Evolutionary conservation across 2,888 invertebrate species (phyloP), one percentile per base, ranked within the genome.

Genomic region (Hydraecia micacea): DNA sequence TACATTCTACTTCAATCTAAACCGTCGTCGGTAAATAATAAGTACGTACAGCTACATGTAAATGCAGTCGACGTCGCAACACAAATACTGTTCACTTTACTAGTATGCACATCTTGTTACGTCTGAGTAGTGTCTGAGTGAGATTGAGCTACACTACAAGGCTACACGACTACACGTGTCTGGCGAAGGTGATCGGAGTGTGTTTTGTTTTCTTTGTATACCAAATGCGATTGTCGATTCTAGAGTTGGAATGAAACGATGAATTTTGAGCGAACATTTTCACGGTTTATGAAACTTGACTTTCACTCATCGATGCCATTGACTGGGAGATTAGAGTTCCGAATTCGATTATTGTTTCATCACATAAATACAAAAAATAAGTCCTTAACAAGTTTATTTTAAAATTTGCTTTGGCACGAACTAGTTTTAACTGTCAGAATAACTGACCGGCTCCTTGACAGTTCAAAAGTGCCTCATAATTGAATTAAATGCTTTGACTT

Each of bases 61-160:
- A 49, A 42, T 42, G 39, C n/a, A 32, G 49, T 63, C 8, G 42
- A 68, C 42, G 13, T 70, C 25, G 9, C 69, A 69, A 62, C 46
- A 66, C 67, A 73, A 73, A 68, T 67, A 60, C 32, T 6, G 25
- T 66, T 63, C 25, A 21, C 69, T 46, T 52, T 75, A 58, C 62
- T 77, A 63, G 77, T 82, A 67, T 76, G 52, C 60, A 68, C 55
- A 76, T 49, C 65, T 60, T 71, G 73, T 77, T 74, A 55, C 63
- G 67, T 65, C 65, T 77, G 62, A 77, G 77, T 73, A 49, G 65
- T 28, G 86, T 71, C 82, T 71, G 52, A 81, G 73, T 67, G 85
- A 63, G 62, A 73, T 77, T 77, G 63, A 63, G 81, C 46, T 49
- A 65, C 70, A 65, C 42, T 52, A 60, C 63, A 49, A 6, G 9